phyloP scores from a whole-genome alignment of 2,113 vertebrate species.

The Tachycineta bicolor region DNA sequence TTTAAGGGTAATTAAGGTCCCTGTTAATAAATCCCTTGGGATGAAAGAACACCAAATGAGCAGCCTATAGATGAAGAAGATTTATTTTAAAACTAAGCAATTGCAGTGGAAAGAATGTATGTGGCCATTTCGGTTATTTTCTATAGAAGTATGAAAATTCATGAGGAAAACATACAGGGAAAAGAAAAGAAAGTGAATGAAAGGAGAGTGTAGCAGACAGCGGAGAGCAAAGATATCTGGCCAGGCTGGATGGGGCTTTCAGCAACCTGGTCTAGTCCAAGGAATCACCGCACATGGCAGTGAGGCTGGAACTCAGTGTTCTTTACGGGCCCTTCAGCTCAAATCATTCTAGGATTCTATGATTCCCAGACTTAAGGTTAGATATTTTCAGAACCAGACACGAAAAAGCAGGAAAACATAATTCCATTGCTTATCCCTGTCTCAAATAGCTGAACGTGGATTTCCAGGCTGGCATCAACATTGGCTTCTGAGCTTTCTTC shows the following conservation, averaged over 20 bases:
- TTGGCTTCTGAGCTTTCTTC: neutral
- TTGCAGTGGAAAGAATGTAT: neutral
- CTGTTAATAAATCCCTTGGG: neutral
- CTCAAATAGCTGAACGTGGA: neutral
- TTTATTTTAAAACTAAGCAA: neutral
- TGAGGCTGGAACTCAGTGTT: neutral
- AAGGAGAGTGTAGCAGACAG: neutral
- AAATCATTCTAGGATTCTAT: neutral
- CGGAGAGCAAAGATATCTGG: neutral
- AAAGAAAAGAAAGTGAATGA: neutral
- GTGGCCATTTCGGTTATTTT: neutral
- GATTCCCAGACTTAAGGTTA: neutral
- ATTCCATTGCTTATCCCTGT: neutral
- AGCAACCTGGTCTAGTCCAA: neutral
- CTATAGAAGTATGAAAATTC: neutral
- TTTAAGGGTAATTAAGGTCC: neutral
- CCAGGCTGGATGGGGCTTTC: neutral
- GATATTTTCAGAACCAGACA: neutral
- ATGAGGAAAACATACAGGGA: neutral
- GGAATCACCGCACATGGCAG: neutral
- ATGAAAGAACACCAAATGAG: neutral
- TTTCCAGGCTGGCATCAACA: neutral
- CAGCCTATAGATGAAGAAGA: rapidly evolving
- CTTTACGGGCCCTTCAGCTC: neutral
- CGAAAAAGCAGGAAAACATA: neutral